phyloP scores from a whole-genome alignment of 1,140 invertebrate species.

The Neotoxoptera formosana region DNA sequence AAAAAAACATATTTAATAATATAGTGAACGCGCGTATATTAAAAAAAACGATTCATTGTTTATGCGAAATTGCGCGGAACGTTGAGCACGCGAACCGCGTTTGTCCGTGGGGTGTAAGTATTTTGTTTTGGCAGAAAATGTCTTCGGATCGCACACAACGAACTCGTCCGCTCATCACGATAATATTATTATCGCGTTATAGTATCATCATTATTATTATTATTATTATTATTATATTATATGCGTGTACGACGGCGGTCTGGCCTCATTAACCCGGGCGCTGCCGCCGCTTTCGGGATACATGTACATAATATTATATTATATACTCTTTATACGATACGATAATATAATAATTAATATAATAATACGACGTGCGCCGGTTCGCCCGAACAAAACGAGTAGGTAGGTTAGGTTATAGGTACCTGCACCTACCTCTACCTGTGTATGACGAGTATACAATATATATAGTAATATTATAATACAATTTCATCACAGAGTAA shows the following conservation, averaged over 20 bases:
- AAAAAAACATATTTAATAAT: not conserved
- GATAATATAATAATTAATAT: not conserved
- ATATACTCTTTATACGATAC: not conserved
- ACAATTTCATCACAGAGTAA: not conserved
- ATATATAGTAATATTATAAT: too few relatives aligned
- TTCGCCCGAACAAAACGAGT: not conserved
- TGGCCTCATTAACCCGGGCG: not conserved
- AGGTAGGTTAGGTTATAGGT: not conserved
- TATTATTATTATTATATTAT: not conserved
- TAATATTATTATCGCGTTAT: not conserved
- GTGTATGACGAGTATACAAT: not conserved
- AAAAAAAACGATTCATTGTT: not conserved
- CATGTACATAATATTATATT: not conserved
- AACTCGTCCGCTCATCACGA: not conserved
- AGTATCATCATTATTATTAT: not conserved
- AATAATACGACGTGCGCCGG: not conserved
- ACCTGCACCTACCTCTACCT: too few relatives aligned
- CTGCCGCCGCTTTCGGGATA: not conserved
- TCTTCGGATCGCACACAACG: not conserved
- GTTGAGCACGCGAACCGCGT: not conserved
- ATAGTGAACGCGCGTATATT: not conserved
- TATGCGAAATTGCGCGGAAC: slow-evolving; percentile 11
- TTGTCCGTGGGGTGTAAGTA: not conserved
- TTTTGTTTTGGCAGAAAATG: not conserved
- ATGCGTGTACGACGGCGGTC: not conserved